These are phyloP conservation scores for Dicycla oo DNA, from an alignment of 2,888 invertebrate genomes.

Conservation along the genomic window DNA sequence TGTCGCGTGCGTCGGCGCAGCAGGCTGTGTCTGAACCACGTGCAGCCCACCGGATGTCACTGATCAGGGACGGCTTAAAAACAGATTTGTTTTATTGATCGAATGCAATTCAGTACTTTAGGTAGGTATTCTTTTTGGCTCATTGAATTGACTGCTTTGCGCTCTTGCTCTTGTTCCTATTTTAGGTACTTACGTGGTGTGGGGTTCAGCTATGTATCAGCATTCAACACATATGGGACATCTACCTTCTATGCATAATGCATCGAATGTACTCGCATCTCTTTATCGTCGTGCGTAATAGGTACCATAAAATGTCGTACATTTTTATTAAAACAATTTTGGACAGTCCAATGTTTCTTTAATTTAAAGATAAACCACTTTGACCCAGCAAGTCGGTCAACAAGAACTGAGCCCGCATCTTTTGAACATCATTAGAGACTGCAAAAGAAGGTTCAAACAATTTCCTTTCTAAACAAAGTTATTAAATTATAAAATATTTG, in stretches of 20 bases:
- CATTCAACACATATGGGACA: background rate
- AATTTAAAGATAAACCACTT: constrained; percentile 55
- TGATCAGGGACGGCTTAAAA: constrained; percentile 68
- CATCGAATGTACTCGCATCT: background rate
- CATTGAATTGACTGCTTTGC: constrained; percentile 22
- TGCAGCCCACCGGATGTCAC: constrained; percentile 76
- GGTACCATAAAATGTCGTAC: constrained; percentile 1
- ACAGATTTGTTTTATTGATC: constrained; percentile 57
- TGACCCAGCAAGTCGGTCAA: constrained; percentile 30
- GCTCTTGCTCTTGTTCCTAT: constrained; percentile 1
- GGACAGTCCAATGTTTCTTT: constrained; percentile 19
- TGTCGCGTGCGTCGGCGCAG: constrained; percentile 75
- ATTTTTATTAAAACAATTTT: constrained; percentile 13
- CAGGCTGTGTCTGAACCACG: constrained; percentile 71
- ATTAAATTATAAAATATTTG: constrained; percentile 60
- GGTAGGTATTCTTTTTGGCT: constrained; percentile 1
- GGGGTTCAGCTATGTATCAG: background rate
- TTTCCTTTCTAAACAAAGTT: constrained; percentile 58
- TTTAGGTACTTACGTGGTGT: background rate
- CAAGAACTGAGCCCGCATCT: constrained; percentile 30
- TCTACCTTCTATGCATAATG: background rate
- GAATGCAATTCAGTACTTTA: constrained; percentile 49
- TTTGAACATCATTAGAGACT: constrained; percentile 50
- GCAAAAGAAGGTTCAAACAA: constrained; percentile 59
- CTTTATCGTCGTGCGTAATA: background rate